Percentiles rank a stretch among this genome's conserved stretches.
Conservation (phyloP, 2,797 vertebrate genomes). For the Hyperoplus immaculatus region DNA sequence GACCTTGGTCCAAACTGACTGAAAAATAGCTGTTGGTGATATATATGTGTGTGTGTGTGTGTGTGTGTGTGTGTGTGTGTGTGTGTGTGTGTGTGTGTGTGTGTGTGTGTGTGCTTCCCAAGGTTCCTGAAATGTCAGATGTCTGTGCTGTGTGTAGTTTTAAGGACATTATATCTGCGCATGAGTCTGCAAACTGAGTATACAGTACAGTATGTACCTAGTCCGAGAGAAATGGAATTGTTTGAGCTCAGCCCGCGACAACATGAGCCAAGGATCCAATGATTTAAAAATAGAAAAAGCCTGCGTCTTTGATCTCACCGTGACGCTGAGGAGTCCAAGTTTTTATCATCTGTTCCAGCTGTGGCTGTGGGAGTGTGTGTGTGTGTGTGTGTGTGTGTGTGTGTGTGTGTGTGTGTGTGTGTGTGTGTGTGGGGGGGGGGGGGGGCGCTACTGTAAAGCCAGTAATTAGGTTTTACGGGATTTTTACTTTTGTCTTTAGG, state of each 20-base stretch:
- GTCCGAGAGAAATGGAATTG: not conserved
- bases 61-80: not conserved
- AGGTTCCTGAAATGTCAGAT: too few species aligned
- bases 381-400: too few species aligned
- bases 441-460: conserved; percentile 15
- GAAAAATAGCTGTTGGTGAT: not conserved
- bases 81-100: conserved; percentile 11
- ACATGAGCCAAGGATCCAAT: conserved; percentile 31
- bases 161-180: not conserved
- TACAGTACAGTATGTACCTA: not conserved
- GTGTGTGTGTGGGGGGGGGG: not conserved
- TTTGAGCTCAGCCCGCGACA: conserved; percentile 32
- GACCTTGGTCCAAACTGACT: conserved; percentile 46
- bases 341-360: conserved; percentile 69
- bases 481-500: conserved; percentile 46
- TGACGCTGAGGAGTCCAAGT: conserved; percentile 62
- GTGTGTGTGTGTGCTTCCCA: conserved; percentile 5
- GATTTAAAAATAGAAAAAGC: conserved; percentile 70
- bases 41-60: too few species aligned
- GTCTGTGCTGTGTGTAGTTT: not conserved
- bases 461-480: conserved; percentile 57
- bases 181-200: not conserved
- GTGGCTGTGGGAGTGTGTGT: conserved; percentile 17
- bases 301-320: conserved; percentile 66
- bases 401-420: too few species aligned